Evolutionary conservation across 1,140 invertebrate genomes (phyloP).

Genomic region (Drosophila parvula): DNA sequence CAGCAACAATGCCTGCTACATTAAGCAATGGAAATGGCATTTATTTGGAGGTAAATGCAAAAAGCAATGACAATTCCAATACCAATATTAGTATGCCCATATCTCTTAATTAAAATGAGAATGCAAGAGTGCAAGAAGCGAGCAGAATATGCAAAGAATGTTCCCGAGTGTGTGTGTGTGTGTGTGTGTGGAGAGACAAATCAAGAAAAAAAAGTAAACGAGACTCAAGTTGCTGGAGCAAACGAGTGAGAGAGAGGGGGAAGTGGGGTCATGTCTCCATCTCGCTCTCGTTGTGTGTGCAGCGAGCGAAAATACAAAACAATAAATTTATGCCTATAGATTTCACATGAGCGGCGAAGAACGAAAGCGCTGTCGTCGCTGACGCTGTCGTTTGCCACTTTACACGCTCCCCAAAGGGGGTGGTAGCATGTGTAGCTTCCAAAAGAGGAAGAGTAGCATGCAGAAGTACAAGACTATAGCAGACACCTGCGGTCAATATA

Average conservation of each 20-base stretch:
- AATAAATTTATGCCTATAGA: constrained; percentile 82
- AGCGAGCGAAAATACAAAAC: constrained; percentile 71
- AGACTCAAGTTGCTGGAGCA: constrained; percentile 40
- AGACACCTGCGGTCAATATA: constrained; percentile 20
- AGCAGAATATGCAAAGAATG: constrained; percentile 74
- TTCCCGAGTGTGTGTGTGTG: constrained; percentile 25
- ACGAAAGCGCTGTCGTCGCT: constrained; percentile 18
- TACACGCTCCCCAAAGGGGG: constrained; percentile 24
- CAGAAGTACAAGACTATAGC: not conserved
- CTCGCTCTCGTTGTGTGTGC: constrained; percentile 28
- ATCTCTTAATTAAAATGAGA: constrained; percentile 77
- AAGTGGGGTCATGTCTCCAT: constrained; percentile 9
- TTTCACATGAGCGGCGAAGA: constrained; percentile 64
- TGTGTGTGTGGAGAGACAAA: constrained; percentile 28
- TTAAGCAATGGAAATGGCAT: constrained; percentile 72
- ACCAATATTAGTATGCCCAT: constrained; percentile 39
- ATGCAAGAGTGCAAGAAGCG: constrained; percentile 42
- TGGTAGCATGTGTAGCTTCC: constrained; percentile 46
- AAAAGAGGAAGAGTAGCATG: constrained; percentile 1
- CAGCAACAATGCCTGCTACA: constrained; percentile 43
- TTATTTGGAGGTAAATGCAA: constrained; percentile 70
- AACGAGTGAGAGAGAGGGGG: constrained; percentile 13
- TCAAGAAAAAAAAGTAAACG: constrained; percentile 50
- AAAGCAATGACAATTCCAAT: constrained; percentile 66
- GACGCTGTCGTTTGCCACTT: constrained; percentile 50